Base-by-base conservation (phyloP, 2,113 vertebrate genomes). In the Centrocercus urophasianus region DNA sequence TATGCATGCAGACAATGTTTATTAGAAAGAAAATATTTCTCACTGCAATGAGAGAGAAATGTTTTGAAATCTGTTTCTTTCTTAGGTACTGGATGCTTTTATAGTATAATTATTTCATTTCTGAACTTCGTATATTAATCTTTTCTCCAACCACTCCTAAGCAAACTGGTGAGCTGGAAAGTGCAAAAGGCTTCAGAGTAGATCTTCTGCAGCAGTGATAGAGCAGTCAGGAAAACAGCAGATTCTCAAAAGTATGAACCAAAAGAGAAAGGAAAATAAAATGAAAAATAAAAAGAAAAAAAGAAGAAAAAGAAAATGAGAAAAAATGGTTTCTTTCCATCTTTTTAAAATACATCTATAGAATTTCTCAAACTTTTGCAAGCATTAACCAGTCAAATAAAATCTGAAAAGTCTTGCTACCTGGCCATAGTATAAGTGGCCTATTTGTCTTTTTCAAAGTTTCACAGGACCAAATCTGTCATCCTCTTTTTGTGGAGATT, bases 11-110 rank as follows among this genome's bases (percentile, higher is more conserved):
- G n/a, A 48, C 34, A 6, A 5, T 36, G 5, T 69, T 93, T 94
- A 73, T 70, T 89, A 34, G 36, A 77, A 89, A 75, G 17, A 82
- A 90, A 94, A 86, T 19, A 15, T n/a, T 86, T 92, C 73, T 89
- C 13, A 59, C 17, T 63, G 15, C 34, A 64, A 4, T 36, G 12
- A 70, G 16, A 43, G 32, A 84, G 25, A 80, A 78, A 52, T 66
- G 6, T 71, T 87, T 86, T 78, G n/a, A 90, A 82, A 90, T 40
- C 19, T 36, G 2, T 73, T 95, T 90, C 18, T 78, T 83, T 79
- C 32, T 72, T 79, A 78, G 38, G 28, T 36, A 72, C 30, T 54
- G 83, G 32, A 17, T 43, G 27, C 24, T 81, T 91, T 93, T 76
- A 34, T 38, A 74, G 27, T 76, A 45, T 61, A 73, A 64, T 80